These are phyloP conservation scores for Pseudoatta argentina DNA, from an alignment of 1,140 invertebrate species.

Conservation along the genomic window DNA sequence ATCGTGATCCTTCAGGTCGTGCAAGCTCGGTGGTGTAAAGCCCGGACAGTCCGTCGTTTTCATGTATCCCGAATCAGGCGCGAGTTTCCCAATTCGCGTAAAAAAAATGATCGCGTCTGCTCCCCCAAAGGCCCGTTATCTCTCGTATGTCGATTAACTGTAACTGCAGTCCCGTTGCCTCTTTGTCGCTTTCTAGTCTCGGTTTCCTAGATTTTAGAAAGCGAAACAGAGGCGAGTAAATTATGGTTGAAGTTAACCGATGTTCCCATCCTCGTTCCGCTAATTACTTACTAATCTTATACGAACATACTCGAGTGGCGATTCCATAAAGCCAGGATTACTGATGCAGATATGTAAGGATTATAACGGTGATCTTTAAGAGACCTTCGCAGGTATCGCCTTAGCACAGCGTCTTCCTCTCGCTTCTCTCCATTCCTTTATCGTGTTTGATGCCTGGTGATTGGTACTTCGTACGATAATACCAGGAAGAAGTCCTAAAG, in stretches of 20 bases:
- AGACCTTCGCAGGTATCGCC: slow-evolving; percentile 10
- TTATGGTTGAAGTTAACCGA: slow-evolving; percentile 47
- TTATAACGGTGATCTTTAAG: slow-evolving; percentile 66
- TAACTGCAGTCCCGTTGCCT: background rate
- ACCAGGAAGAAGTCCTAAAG: slow-evolving; percentile 3
- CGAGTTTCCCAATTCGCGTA: background rate
- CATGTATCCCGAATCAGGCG: slow-evolving; percentile 19
- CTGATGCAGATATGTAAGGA: slow-evolving; percentile 47
- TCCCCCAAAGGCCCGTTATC: background rate
- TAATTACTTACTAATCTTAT: slow-evolving; percentile 72
- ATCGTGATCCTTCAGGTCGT: slow-evolving; percentile 48
- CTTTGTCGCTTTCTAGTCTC: background rate
- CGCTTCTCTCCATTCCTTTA: slow-evolving; percentile 2
- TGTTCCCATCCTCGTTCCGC: slow-evolving; percentile 33
- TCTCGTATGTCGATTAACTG: background rate
- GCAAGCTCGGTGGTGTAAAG: slow-evolving; percentile 8
- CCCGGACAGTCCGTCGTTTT: slow-evolving; percentile 11
- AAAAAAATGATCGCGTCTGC: slow-evolving; percentile 16
- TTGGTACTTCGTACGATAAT: slow-evolving; percentile 5
- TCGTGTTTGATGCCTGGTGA: background rate
- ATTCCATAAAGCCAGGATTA: slow-evolving; percentile 67
- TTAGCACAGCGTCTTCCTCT: background rate
- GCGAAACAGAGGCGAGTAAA: background rate
- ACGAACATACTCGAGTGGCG: slow-evolving; percentile 49
- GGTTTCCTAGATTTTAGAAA: background rate